Evolutionary conservation across 2,797 vertebrate species (phyloP), one percentile per base, ranked within the genome.

Genomic region (Pelodytes ibericus): DNA sequence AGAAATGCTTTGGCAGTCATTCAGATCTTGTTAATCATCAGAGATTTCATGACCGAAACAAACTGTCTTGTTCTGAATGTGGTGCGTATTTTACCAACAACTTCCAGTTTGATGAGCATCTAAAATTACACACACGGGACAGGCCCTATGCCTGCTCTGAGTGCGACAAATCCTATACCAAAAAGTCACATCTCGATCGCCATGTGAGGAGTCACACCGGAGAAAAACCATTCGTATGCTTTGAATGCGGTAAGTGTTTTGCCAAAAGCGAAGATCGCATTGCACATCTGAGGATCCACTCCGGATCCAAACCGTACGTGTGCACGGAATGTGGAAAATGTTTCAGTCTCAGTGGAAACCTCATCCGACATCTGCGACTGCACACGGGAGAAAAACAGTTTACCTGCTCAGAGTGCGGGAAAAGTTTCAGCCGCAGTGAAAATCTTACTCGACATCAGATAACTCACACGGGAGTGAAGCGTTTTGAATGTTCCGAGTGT

Each of bases 281-380:
- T 78, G 3, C 0, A 31, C 36, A 56, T 86, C 49, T 33, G 33
- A 53, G 49, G 1, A 30, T 31, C 18, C 66, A 69, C 29, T 10
- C 39, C 2, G 49, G 65, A 3, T 47, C 30, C 11, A 68, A 68
- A 30, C 49, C 47, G 3, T 68, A 83, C 6, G 81, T 83, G n/a
- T 86, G 85, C 29, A 66, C 53, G 0, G 80, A 83, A 7, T 85
- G 85, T 29, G 85, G 85, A 4, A 86, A 86, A 60, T 80, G 84
- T 41, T 84, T 86, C 66, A 82, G 83, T 60, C 83, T 85, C 3
- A 85, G 81, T 31, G 84, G 84, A 2, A 82, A 82, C 24, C 82
- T 84, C n/a, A 82, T 81, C 59, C 81, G 82, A 16, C 84, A 87
- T 70, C 75, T 85, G 77, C 80, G 82, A 4, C 83, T 83, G n/a